These are phyloP conservation scores for Amphiprion ocellaris DNA, from an alignment of 2,113 vertebrate genomes.

Conservation along the genomic window DNA sequence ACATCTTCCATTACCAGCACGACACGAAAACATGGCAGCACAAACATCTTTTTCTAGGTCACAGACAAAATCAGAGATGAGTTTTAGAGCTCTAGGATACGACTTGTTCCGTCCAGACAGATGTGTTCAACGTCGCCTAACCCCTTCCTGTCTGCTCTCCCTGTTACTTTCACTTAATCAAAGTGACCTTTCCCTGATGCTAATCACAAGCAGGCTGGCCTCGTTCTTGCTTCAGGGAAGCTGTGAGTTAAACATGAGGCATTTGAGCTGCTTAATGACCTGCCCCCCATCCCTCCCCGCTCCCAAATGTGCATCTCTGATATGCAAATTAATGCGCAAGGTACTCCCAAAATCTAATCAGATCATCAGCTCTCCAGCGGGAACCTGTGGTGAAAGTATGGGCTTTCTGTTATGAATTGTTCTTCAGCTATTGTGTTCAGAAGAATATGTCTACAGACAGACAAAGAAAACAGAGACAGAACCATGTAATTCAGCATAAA, in stretches of 20 bases:
- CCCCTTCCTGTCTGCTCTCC: conserved; percentile 21
- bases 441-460: conserved; percentile 18
- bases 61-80: conserved; percentile 26
- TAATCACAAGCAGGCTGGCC: conserved; percentile 48
- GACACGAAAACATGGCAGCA: conserved; percentile 39
- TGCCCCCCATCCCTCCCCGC: conserved; percentile 4
- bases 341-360: conserved; percentile 65
- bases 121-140: conserved; percentile 7
- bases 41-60: conserved; percentile 58
- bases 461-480: neutral
- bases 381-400: conserved; percentile 32
- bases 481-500: neutral
- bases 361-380: conserved; percentile 45
- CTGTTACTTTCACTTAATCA: conserved; percentile 43
- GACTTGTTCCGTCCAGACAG: conserved; percentile 21
- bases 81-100: conserved; percentile 37
- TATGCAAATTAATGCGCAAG: conserved; percentile 66
- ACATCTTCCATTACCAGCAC: conserved; percentile 36
- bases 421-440: conserved; percentile 5
- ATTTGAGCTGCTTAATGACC: conserved; percentile 53
- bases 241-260: conserved; percentile 44
- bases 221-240: conserved; percentile 37
- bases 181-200: conserved; percentile 50
- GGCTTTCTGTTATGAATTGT: conserved; percentile 19
- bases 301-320: conserved; percentile 16